phyloP scores from a whole-genome alignment of 2,797 vertebrate species.

The Onychomys torridus region DNA sequence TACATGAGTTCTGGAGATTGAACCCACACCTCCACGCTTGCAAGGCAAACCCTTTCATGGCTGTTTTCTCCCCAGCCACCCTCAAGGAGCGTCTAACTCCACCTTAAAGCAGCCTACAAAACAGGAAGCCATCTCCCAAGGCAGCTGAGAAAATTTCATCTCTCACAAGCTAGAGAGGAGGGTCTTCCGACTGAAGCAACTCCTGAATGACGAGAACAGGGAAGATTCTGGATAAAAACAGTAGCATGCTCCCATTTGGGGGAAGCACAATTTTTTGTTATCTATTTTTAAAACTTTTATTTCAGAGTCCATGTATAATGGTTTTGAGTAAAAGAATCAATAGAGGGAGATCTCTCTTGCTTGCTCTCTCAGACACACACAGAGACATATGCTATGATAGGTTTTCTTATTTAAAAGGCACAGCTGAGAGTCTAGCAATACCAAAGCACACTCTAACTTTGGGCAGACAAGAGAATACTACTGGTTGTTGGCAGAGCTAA shows the following conservation, averaged over 20 bases:
- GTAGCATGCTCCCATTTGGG: neutral
- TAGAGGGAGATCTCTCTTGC: no score
- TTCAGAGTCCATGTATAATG: neutral
- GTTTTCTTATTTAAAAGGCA: conserved; percentile 44
- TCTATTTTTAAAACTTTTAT: neutral
- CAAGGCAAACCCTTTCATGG: neutral
- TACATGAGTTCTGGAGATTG: no score
- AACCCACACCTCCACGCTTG: neutral
- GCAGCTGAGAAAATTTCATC: neutral
- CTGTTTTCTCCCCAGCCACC: neutral
- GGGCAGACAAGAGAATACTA: neutral
- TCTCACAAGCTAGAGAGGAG: neutral
- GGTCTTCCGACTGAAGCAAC: neutral
- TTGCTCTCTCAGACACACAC: neutral
- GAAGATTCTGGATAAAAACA: neutral
- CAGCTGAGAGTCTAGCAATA: neutral
- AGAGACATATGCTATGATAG: neutral
- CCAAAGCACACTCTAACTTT: neutral
- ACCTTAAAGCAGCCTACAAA: neutral
- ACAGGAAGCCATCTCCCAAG: neutral
- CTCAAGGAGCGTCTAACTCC: neutral
- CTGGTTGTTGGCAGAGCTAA: neutral
- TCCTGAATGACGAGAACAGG: neutral
- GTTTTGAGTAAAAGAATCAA: neutral
- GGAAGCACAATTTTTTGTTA: neutral